Percentiles rank a stretch among this genome's conserved stretches.
phyloP scores from a whole-genome alignment of 1,140 invertebrate species.

The Drosophila lacteicornis region DNA sequence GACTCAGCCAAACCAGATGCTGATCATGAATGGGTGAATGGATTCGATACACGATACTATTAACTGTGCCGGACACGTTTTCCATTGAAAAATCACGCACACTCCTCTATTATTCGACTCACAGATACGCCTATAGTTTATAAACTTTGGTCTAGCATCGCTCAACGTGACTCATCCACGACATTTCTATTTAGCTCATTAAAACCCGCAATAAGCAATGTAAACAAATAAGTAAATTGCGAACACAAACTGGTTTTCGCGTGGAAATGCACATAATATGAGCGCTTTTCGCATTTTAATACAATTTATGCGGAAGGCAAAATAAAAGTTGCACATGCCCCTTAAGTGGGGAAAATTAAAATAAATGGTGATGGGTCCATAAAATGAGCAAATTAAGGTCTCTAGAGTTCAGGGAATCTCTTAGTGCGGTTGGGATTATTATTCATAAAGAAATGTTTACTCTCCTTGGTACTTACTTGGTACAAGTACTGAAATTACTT shows the following conservation, averaged over 20 bases:
- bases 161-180: constrained; percentile 45
- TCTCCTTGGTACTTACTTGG: too few relatives aligned
- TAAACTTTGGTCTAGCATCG: constrained; percentile 13
- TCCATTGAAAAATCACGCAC: constrained; percentile 62
- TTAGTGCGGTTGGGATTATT: background rate
- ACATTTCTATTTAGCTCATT: constrained; percentile 63
- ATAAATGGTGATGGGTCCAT: constrained; percentile 10
- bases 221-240: constrained; percentile 57
- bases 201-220: constrained; percentile 53
- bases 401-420: background rate
- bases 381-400: constrained; percentile 1
- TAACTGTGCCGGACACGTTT: constrained; percentile 39
- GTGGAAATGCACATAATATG: constrained; percentile 23
- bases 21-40: constrained; percentile 53
- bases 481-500: background rate
- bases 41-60: constrained; percentile 53
- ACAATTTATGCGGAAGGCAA: constrained; percentile 31
- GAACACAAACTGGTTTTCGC: constrained; percentile 30
- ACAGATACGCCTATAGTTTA: constrained; percentile 46
- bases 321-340: constrained; percentile 9
- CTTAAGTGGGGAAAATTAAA: constrained; percentile 22
- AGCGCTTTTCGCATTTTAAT: constrained; percentile 30
- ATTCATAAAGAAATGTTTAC: background rate
- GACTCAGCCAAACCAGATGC: constrained; percentile 55
- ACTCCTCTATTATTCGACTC: constrained; percentile 7